Evolutionary conservation across 1,140 invertebrate species (phyloP), one percentile per base, ranked within the genome.

Genomic region (Plodia interpunctella): DNA sequence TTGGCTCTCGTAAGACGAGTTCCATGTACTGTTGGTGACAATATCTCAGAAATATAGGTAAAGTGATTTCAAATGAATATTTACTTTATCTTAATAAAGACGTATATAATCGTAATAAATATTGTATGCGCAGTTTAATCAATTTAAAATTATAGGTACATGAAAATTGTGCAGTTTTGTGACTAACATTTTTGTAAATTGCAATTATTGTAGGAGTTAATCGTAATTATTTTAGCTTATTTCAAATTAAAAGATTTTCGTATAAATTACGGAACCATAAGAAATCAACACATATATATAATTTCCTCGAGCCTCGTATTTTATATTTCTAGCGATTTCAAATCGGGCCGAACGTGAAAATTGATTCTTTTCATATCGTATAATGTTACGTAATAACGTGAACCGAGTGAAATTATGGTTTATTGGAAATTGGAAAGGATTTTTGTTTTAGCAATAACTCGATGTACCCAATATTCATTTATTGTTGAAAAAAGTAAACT

Each of bases 211-310:
- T n/a, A n/a, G n/a, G n/a, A n/a, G n/a, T n/a, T n/a, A n/a, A n/a
- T n/a, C n/a, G n/a, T n/a, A n/a, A n/a, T n/a, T n/a, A n/a, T n/a
- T n/a, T n/a, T n/a, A n/a, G n/a, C n/a, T n/a, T n/a, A n/a, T n/a
- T n/a, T n/a, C n/a, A n/a, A n/a, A n/a, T n/a, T n/a, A n/a, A n/a
- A n/a, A 13, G 49, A 18, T 21, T 55, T n/a, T 17, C 15, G 8
- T 50, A 2, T 20, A 19, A 9, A 19, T 20, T 20, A 0, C 9
- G 17, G 20, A 51, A 20, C 20, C 18, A 10, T 51, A 9, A 51
- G 28, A 30, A n/a, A 53, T 58, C 59, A 59, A 65, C 61, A 58
- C 55, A 59, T 57, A 32, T 59, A 55, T 58, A 69, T 65, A 72
- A 65, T 63, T 58, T 49, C 57, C 38, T 44, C 54, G 66, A 63